These are phyloP conservation scores for honey bee (Apis mellifera) DNA, from an alignment of 1,140 invertebrate species.

Conservation along the genomic window Amel_HAv3.1 CM009941.2:10793501-10794000, in stretches of 20 bases:
- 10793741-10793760: background rate
- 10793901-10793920: conserved; percentile 30
- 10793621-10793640: too few species aligned
- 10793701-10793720: too few species aligned
- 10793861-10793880: conserved; percentile 28
- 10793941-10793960: conserved; percentile 16
- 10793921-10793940: background rate
- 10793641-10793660: too few species aligned
- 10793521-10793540: too few species aligned
- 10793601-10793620: too few species aligned
- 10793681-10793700: too few species aligned
- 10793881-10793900: conserved; percentile 30
- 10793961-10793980: background rate
- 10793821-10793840: conserved; percentile 15
- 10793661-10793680: too few species aligned
- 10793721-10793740: background rate
- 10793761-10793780: conserved; percentile 5
- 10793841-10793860: conserved; percentile 25
- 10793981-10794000: conserved; percentile 1
- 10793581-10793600: too few species aligned
- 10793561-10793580: too few species aligned
- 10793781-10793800: conserved; percentile 13
- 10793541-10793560: too few species aligned
- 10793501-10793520: too few species aligned
- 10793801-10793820: conserved; percentile 22